phyloP scores from a whole-genome alignment of 2,797 vertebrate genomes.

The Ctenosaura bakeri region DNA sequence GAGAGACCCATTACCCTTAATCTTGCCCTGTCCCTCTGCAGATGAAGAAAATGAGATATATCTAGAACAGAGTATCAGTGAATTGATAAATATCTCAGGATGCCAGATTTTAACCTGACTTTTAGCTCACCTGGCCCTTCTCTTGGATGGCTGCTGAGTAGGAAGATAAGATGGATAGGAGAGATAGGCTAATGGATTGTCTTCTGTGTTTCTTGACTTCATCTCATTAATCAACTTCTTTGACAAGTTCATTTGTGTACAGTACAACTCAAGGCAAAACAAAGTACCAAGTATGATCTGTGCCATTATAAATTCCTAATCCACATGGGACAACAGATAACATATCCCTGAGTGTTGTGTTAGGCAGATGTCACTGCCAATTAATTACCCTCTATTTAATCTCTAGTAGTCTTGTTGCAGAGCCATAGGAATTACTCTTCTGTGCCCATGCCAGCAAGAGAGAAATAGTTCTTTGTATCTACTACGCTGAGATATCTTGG shows the following conservation, averaged over 20 bases:
- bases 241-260: conserved; percentile 59
- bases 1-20: not conserved
- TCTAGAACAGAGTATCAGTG: not conserved
- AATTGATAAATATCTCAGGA: conserved; percentile 9
- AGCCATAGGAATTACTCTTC: conserved; percentile 47
- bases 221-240: conserved; percentile 61
- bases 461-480: not conserved
- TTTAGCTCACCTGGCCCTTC: conserved; percentile 21
- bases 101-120: conserved; percentile 12
- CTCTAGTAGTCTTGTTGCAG: conserved; percentile 11
- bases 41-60: not conserved
- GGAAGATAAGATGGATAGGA: conserved; percentile 33
- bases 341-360: conserved; percentile 41
- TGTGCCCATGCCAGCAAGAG: conserved; percentile 18
- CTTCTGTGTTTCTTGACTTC: conserved; percentile 40
- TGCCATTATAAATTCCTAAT: conserved; percentile 67
- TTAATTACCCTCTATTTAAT: conserved; percentile 50
- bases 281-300: conserved; percentile 59
- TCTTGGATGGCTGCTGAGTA: conserved; percentile 16
- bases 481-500: conserved; percentile 3
- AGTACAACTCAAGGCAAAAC: conserved; percentile 60
- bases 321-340: conserved; percentile 54
- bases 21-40: not conserved
- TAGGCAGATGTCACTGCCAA: conserved; percentile 40
- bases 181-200: conserved; percentile 52